These are phyloP conservation scores for Caenorhabditis plicata DNA, from an alignment of 2,888 invertebrate species.

Conservation along the genomic window DNA sequence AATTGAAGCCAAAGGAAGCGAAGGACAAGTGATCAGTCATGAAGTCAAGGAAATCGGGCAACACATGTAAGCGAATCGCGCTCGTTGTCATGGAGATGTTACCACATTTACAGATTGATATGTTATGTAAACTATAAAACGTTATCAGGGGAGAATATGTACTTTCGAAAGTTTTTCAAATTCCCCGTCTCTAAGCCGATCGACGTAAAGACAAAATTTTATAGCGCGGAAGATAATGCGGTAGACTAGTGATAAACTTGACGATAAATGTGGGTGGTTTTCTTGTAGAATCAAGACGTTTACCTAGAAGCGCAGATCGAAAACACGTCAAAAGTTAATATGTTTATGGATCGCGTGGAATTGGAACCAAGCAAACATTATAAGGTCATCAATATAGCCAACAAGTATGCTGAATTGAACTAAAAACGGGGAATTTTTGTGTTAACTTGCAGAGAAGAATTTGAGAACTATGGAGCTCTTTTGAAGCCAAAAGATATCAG, in stretches of 20 bases:
- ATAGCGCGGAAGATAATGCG: slow-evolving; percentile 90
- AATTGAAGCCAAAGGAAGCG: slow-evolving; percentile 78
- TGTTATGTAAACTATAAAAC: slow-evolving; percentile 91
- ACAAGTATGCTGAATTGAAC: slow-evolving; percentile 20
- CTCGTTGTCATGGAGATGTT: neutral
- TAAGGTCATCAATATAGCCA: slow-evolving; percentile 69
- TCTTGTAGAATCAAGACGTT: slow-evolving; percentile 73
- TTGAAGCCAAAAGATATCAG: slow-evolving; percentile 86
- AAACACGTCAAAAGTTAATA: slow-evolving; percentile 88
- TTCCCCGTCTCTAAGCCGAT: slow-evolving; percentile 91
- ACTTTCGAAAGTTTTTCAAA: slow-evolving; percentile 94
- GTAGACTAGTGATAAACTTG: slow-evolving; percentile 65
- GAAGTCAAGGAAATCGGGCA: slow-evolving; percentile 99
- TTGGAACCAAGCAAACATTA: slow-evolving; percentile 89
- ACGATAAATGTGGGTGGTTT: slow-evolving; percentile 65
- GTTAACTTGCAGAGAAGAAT: slow-evolving; percentile 20
- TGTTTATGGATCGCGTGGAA: slow-evolving; percentile 89
- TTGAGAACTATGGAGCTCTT: slow-evolving; percentile 37
- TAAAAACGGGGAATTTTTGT: neutral
- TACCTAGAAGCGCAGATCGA: slow-evolving; percentile 80
- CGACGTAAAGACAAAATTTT: slow-evolving; percentile 95
- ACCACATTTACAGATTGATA: slow-evolving; percentile 75
- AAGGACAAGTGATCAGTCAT: slow-evolving; percentile 93
- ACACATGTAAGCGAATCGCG: slow-evolving; percentile 77
- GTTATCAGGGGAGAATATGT: slow-evolving; percentile 75